Conservation (phyloP, 2,113 vertebrate genomes). For the Phaethornis superciliosus region DNA sequence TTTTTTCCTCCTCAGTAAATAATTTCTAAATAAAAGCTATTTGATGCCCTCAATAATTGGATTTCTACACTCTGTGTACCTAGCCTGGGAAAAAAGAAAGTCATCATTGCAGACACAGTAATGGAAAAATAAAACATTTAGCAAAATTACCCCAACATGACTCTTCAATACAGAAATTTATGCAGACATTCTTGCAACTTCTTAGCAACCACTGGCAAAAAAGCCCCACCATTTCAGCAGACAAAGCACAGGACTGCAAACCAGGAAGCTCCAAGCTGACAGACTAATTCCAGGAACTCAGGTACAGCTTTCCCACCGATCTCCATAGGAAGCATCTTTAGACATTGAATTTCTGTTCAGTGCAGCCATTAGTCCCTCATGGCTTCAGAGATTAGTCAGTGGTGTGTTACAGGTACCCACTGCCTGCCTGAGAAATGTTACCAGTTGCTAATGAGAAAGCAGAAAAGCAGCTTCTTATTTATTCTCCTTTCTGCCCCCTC, state of each 20-base stretch:
- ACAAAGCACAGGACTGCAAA: background rate
- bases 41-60: background rate
- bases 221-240: background rate
- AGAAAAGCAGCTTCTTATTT: background rate
- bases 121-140: background rate
- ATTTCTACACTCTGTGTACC: background rate
- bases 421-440: background rate
- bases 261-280: background rate
- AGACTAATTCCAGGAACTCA: too few relatives aligned
- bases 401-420: background rate
- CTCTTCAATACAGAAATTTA: background rate
- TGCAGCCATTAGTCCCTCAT: background rate
- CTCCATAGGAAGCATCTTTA: background rate
- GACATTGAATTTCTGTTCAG: background rate
- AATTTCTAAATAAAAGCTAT: background rate
- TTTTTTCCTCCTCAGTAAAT: background rate
- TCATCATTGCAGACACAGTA: background rate
- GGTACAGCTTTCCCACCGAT: background rate
- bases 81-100: background rate
- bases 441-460: background rate
- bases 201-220: background rate
- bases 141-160: fast-evolving
- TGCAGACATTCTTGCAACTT: background rate
- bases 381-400: background rate
- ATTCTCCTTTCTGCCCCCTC: background rate